These are phyloP conservation scores for Coracias cyanogaster DNA, from an alignment of 2,797 vertebrate genomes.

Conservation along the genomic window DNA sequence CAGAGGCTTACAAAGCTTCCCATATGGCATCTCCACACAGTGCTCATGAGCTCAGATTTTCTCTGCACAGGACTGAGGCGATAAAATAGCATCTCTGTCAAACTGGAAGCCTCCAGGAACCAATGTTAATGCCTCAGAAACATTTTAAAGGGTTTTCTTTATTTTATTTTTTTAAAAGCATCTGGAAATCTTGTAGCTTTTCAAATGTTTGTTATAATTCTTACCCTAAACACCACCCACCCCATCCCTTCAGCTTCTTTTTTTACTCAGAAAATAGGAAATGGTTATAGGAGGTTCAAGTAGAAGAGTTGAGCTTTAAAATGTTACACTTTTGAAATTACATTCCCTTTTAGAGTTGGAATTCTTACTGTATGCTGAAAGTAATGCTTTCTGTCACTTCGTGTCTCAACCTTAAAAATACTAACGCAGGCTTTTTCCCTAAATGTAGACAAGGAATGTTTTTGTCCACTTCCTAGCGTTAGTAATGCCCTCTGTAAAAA, in stretches of 20 bases:
- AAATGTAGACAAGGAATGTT: not conserved
- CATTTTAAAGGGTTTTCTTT: not conserved
- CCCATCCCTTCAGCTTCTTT: not conserved
- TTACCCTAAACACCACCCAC: not conserved
- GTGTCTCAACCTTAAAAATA: not conserved
- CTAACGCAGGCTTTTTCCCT: not conserved
- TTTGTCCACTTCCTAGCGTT: not conserved
- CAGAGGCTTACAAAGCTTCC: conserved; percentile 64
- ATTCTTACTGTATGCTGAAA: not conserved
- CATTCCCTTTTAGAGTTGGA: not conserved
- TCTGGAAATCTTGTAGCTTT: not conserved
- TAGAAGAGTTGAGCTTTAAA: not conserved
- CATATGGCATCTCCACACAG: not conserved
- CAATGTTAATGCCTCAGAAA: not conserved
- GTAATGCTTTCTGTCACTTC: not conserved
- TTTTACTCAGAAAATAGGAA: not conserved
- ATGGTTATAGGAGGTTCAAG: not conserved
- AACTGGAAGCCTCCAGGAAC: not conserved
- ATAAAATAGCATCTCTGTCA: conserved; percentile 1
- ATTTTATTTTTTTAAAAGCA: not conserved
- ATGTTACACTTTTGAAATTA: not conserved
- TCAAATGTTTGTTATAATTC: not conserved
- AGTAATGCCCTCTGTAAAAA: not conserved
- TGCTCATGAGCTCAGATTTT: not conserved
- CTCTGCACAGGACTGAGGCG: not conserved